phyloP scores from a whole-genome alignment of 2,888 invertebrate genomes.

The Heteromurus nitidus region DNA sequence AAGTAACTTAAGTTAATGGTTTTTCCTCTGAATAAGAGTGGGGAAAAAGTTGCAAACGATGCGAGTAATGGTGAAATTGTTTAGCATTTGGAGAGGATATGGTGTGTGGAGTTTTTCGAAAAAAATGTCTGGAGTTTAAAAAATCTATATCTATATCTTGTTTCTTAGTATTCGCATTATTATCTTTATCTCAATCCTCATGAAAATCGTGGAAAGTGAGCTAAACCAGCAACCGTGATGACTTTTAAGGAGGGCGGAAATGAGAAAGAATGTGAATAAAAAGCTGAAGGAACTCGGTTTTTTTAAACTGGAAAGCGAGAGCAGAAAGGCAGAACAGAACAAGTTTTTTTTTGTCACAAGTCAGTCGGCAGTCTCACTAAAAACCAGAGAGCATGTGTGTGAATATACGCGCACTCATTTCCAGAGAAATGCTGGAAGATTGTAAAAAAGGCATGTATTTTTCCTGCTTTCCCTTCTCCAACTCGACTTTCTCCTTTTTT shows the following conservation, averaged over 20 bases:
- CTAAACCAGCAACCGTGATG: slow-evolving; percentile 4
- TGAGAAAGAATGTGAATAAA: slow-evolving; percentile 44
- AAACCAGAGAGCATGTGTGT: too few species aligned
- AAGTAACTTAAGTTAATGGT: slow-evolving; percentile 27
- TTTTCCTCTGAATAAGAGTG: neutral
- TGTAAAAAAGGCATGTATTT: too few species aligned
- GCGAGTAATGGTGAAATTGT: slow-evolving; percentile 30
- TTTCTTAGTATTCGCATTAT: neutral
- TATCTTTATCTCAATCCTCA: neutral
- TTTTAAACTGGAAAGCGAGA: slow-evolving; percentile 19
- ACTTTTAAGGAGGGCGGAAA: slow-evolving; percentile 31
- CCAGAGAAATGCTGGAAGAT: too few species aligned
- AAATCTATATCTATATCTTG: slow-evolving; percentile 23
- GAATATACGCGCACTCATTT: too few species aligned
- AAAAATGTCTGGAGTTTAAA: too few species aligned
- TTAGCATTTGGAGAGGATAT: slow-evolving; percentile 29
- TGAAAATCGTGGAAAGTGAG: neutral
- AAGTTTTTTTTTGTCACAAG: slow-evolving; percentile 27
- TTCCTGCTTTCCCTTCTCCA: too few species aligned
- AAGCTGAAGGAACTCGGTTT: slow-evolving; percentile 11
- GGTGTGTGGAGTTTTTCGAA: too few species aligned
- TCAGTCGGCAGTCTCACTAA: too few species aligned
- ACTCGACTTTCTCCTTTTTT: too few species aligned
- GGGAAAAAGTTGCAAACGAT: slow-evolving; percentile 40
- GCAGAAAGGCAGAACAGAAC: neutral